Percentiles rank a stretch among this genome's conserved stretches.
phyloP scores from a whole-genome alignment of 2,888 invertebrate species.

The Teinopalpus imperialis region DNA sequence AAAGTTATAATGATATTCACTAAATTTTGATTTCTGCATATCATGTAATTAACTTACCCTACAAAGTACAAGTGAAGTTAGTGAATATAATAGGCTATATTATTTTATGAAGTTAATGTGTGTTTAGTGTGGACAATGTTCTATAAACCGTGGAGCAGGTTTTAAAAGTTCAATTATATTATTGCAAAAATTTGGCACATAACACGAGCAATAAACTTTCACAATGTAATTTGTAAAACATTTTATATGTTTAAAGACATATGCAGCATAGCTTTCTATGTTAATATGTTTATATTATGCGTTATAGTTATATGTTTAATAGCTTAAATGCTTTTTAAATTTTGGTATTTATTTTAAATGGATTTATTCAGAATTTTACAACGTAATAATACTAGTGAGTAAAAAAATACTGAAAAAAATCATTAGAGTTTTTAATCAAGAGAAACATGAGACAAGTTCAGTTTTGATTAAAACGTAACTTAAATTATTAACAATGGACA shows the following conservation, averaged over 20 bases:
- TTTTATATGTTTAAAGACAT: slow-evolving; percentile 52
- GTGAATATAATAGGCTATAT: neutral
- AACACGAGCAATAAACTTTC: slow-evolving; percentile 67
- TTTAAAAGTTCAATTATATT: slow-evolving; percentile 64
- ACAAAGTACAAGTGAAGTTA: neutral
- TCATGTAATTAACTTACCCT: neutral
- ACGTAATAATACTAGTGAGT: too few species aligned
- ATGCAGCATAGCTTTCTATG: slow-evolving; percentile 68
- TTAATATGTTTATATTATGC: slow-evolving; percentile 26
- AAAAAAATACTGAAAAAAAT: too few species aligned
- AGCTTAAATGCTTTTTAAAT: slow-evolving; percentile 46
- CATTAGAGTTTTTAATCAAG: too few species aligned
- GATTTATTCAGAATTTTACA: too few species aligned
- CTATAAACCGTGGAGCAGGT: slow-evolving; percentile 64
- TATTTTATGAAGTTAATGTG: slow-evolving; percentile 11
- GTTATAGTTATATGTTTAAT: slow-evolving; percentile 30
- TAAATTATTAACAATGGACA: too few species aligned
- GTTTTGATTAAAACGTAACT: too few species aligned
- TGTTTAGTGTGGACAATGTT: slow-evolving; percentile 41
- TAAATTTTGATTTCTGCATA: neutral
- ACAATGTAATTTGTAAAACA: slow-evolving; percentile 75
- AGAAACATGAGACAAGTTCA: too few species aligned
- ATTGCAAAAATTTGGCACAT: slow-evolving; percentile 67
- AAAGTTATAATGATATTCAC: too few species aligned
- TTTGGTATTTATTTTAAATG: slow-evolving; percentile 57